Conservation (phyloP, 2,888 invertebrate genomes). For the Phaonia tiefii region DNA sequence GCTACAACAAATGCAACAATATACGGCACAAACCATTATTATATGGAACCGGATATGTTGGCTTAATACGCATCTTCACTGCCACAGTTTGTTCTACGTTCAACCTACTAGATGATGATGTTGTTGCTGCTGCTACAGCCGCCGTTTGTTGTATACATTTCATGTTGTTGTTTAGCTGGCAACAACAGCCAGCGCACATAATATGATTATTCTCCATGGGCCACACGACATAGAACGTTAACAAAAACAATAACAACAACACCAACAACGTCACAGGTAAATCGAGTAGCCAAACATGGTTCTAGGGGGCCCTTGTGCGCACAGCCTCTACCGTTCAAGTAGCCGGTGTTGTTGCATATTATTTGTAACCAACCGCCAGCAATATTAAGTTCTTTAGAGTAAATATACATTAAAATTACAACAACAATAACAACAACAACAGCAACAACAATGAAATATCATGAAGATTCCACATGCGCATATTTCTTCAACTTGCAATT, state of each 20-base stretch:
- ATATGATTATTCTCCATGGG: slow-evolving; percentile 10
- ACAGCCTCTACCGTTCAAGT: slow-evolving; percentile 41
- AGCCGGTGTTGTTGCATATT: slow-evolving; percentile 57
- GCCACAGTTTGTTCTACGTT: slow-evolving; percentile 8
- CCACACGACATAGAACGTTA: slow-evolving; percentile 48
- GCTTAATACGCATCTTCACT: slow-evolving; percentile 72
- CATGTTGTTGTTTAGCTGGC: slow-evolving; percentile 17
- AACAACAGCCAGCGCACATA: slow-evolving; percentile 31
- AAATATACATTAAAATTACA: slow-evolving; percentile 47
- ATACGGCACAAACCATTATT: slow-evolving; percentile 66
- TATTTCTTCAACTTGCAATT: slow-evolving; percentile 24
- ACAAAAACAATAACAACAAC: background rate
- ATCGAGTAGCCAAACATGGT: slow-evolving; percentile 59
- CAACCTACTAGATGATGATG: slow-evolving; percentile 22
- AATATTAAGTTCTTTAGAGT: slow-evolving; percentile 57
- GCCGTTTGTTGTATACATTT: slow-evolving; percentile 17
- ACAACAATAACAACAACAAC: slow-evolving; percentile 24
- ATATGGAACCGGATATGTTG: slow-evolving; percentile 76
- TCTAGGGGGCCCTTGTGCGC: slow-evolving; percentile 45
- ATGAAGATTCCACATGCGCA: slow-evolving; percentile 19
- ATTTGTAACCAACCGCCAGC: slow-evolving; percentile 61
- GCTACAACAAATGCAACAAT: slow-evolving; percentile 35
- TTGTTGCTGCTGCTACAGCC: background rate
- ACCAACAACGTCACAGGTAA: slow-evolving; percentile 21
- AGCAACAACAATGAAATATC: slow-evolving; percentile 39